Conservation (phyloP, 2,888 invertebrate species). For the Morpho achilles region DNA sequence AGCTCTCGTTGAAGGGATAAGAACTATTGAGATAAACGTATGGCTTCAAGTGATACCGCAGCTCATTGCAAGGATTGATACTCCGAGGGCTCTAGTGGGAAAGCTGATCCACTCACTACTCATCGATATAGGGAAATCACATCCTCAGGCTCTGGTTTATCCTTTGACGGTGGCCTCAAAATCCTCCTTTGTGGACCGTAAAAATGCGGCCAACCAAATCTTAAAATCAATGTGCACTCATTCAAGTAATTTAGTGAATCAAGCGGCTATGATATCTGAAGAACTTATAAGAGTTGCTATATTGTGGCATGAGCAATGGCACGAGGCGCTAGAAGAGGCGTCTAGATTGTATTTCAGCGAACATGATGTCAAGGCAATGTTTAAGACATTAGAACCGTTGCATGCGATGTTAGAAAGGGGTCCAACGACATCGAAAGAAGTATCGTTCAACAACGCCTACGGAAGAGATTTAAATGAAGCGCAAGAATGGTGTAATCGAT, state of each 20-base stretch:
- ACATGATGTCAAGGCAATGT: slow-evolving; percentile 97
- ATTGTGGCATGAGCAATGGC: slow-evolving; percentile 99
- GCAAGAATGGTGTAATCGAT: slow-evolving; percentile 96
- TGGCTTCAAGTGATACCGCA: slow-evolving; percentile 99
- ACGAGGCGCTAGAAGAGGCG: slow-evolving; percentile 97
- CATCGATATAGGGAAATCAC: slow-evolving; percentile 97
- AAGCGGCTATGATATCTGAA: slow-evolving; percentile 97
- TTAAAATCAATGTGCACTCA: slow-evolving; percentile 97
- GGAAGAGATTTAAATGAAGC: slow-evolving; percentile 96
- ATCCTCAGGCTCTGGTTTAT: slow-evolving; percentile 98
- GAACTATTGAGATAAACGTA: slow-evolving; percentile 96
- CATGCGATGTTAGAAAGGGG: slow-evolving; percentile 96
- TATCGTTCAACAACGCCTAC: slow-evolving; percentile 97
- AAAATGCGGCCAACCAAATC: slow-evolving; percentile 96
- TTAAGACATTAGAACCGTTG: slow-evolving; percentile 95
- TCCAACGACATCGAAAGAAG: slow-evolving; percentile 97
- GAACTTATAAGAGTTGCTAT: slow-evolving; percentile 98
- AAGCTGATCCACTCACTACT: slow-evolving; percentile 94
- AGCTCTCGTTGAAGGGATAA: slow-evolving; percentile 94
- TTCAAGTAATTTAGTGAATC: slow-evolving; percentile 93
- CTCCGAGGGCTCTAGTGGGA: slow-evolving; percentile 91
- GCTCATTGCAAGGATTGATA: slow-evolving; percentile 98
- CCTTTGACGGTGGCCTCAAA: slow-evolving; percentile 98
- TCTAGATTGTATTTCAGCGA: slow-evolving; percentile 97
- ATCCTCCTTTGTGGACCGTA: slow-evolving; percentile 90